phyloP scores from a whole-genome alignment of 2,113 vertebrate species.

The Datnioides undecimradiatus region DNA sequence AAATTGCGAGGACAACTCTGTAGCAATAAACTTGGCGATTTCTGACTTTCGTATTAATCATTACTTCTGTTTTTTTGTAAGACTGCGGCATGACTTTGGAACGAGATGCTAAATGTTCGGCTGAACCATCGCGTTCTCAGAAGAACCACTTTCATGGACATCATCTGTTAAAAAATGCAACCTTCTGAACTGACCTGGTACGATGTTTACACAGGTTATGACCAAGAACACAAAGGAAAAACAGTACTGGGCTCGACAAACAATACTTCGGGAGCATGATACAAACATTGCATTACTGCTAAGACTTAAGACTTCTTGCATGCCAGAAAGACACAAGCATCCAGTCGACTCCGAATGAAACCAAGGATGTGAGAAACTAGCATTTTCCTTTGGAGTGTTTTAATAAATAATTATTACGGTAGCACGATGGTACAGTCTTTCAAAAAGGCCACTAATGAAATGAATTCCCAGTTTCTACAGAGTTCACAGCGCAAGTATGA shows the following conservation, averaged over 20 bases:
- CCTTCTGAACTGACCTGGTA: not conserved
- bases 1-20: not conserved
- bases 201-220: not conserved
- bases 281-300: not conserved
- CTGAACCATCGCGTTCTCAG: too few species aligned
- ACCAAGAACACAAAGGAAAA: not conserved
- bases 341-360: too few species aligned
- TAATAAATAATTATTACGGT: slow-evolving; percentile 11
- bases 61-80: not conserved
- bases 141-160: too few species aligned
- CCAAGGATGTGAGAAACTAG: not conserved
- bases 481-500: slow-evolving; percentile 51
- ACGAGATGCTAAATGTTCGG: not conserved
- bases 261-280: not conserved
- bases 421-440: not conserved
- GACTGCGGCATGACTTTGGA: not conserved
- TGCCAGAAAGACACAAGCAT: too few species aligned
- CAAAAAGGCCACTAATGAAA: slow-evolving; percentile 50
- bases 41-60: not conserved
- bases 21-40: not conserved
- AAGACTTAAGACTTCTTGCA: too few species aligned
- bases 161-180: not conserved
- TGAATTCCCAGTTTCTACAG: slow-evolving; percentile 25
- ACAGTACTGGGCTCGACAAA: not conserved
- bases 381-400: not conserved